Evolutionary conservation across 2,888 invertebrate genomes (phyloP).

Genomic region (Parnassius mnemosyne): DNA sequence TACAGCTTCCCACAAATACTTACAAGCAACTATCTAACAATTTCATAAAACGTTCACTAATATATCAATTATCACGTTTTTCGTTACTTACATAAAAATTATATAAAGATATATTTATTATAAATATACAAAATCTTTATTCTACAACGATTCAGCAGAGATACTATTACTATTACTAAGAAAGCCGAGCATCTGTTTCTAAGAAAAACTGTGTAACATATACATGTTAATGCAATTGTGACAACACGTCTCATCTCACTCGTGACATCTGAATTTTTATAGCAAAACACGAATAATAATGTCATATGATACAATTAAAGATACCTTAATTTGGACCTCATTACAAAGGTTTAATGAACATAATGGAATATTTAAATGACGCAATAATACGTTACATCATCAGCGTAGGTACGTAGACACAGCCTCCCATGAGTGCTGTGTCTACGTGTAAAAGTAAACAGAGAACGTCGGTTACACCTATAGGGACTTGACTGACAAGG

Average conservation of each 20-base stretch:
- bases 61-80: too few relatives aligned
- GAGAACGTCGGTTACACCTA: constrained; percentile 28
- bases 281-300: neutral
- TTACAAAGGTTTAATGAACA: neutral
- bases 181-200: too few relatives aligned
- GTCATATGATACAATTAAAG: neutral
- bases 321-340: neutral
- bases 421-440: constrained; percentile 38
- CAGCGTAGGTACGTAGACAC: constrained; percentile 8
- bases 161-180: too few relatives aligned
- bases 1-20: too few relatives aligned
- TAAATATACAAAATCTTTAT: too few relatives aligned
- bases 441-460: constrained; percentile 38
- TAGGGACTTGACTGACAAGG: constrained; percentile 15
- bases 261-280: neutral
- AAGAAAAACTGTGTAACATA: too few relatives aligned
- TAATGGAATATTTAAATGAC: neutral
- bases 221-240: neutral
- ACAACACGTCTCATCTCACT: neutral
- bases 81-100: too few relatives aligned
- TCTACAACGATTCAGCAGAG: too few relatives aligned
- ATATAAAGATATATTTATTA: too few relatives aligned
- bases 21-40: too few relatives aligned
- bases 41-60: too few relatives aligned
- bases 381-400: neutral